Conservation (phyloP, 2,113 vertebrate genomes). For the Hipposideros armiger region DNA sequence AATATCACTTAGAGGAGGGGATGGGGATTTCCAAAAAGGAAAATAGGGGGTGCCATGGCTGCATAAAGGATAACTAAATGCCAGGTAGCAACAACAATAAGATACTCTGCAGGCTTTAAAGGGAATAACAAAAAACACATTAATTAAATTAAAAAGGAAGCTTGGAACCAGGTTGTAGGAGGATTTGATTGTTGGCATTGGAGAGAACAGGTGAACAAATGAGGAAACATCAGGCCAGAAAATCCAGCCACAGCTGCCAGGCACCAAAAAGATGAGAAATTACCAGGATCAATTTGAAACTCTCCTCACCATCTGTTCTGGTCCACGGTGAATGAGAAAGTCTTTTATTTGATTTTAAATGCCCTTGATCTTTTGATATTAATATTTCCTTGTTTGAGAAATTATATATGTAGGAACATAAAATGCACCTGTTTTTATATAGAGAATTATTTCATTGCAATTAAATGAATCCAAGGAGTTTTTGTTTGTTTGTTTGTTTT, state of each 20-base stretch:
- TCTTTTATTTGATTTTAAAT: not conserved
- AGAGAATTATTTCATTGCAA: constrained; percentile 40
- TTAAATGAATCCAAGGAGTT: not conserved
- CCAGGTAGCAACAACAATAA: not conserved
- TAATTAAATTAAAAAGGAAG: not conserved
- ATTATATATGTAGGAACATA: not conserved
- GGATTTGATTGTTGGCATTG: not conserved
- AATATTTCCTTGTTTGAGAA: not conserved
- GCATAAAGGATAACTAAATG: not conserved
- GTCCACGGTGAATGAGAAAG: not conserved
- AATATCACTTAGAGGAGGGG: too few species aligned
- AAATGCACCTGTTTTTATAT: not conserved
- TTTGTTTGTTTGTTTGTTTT: not conserved
- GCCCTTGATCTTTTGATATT: not conserved
- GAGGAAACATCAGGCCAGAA: not conserved
- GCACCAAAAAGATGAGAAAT: not conserved
- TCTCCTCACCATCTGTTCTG: not conserved
- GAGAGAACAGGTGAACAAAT: not conserved
- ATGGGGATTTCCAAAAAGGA: not conserved
- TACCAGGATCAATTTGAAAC: not conserved
- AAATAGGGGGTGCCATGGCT: rapidly evolving
- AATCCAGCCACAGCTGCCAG: not conserved
- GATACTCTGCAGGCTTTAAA: not conserved
- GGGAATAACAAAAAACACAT: not conserved
- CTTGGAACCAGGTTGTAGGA: not conserved